Percentiles rank a stretch among this genome's conserved stretches.
These are phyloP conservation scores for Sebastes cheni DNA, from an alignment of 2,797 vertebrate genomes.

Conservation along the genomic window DNA sequence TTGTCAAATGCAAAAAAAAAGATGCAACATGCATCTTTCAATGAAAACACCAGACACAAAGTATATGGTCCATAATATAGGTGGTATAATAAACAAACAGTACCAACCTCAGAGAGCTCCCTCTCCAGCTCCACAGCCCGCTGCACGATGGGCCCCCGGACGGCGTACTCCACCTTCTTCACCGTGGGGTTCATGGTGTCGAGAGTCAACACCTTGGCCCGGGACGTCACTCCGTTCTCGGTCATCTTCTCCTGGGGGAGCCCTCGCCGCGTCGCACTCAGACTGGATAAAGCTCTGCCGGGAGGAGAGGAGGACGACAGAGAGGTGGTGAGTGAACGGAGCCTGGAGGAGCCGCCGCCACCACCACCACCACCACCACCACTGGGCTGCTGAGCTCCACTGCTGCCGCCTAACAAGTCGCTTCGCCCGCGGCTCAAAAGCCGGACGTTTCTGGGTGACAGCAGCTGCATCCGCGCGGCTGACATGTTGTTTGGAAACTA, in stretches of 20 bases:
- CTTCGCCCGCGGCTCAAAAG: conserved; percentile 39
- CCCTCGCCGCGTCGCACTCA: conserved; percentile 67
- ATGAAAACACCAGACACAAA: not conserved
- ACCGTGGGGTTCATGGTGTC: conserved; percentile 90
- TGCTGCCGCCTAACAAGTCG: conserved; percentile 30
- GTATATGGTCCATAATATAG: not conserved
- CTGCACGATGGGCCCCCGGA: conserved; percentile 89
- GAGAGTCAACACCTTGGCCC: conserved; percentile 85
- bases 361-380: not conserved
- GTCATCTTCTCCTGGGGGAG: conserved; percentile 76
- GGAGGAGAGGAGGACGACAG: conserved; percentile 55
- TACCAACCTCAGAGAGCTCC: conserved; percentile 87
- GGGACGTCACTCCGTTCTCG: conserved; percentile 72
- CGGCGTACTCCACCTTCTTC: conserved; percentile 88
- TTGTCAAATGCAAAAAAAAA: not conserved
- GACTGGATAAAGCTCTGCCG: conserved; percentile 73
- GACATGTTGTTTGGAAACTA: conserved; percentile 49
- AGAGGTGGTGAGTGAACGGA: conserved; percentile 59
- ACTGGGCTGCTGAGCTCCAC: conserved; percentile 7
- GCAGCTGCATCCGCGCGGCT: conserved; percentile 55
- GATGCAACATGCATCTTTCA: too few relatives aligned
- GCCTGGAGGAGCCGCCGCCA: not conserved
- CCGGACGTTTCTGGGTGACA: conserved; percentile 45
- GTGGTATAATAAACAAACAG: not conserved
- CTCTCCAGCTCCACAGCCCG: conserved; percentile 90